These are phyloP conservation scores for Uria lomvia DNA, from an alignment of 2,113 vertebrate genomes.

Conservation along the genomic window DNA sequence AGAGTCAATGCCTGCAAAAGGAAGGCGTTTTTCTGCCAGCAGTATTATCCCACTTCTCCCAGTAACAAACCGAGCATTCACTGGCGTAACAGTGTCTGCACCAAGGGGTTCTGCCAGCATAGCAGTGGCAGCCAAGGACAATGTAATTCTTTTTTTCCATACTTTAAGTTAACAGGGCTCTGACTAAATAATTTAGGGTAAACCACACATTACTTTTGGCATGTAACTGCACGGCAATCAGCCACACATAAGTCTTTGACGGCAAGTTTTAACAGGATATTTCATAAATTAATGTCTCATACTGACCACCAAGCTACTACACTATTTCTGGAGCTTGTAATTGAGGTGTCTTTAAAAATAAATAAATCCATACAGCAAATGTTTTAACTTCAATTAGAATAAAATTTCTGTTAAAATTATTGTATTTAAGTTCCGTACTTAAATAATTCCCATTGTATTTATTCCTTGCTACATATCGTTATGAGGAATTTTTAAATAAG, in stretches of 20 bases:
- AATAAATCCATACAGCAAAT: background rate
- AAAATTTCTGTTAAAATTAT: background rate
- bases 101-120: background rate
- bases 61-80: background rate
- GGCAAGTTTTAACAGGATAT: background rate
- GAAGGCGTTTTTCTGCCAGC: background rate
- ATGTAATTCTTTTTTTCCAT: background rate
- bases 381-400: background rate
- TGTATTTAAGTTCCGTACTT: background rate
- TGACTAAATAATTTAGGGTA: background rate
- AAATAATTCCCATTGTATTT: background rate
- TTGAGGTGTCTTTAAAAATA: background rate
- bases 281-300: background rate
- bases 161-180: background rate
- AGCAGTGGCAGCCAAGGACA: background rate
- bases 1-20: background rate
- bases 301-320: background rate
- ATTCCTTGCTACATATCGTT: background rate
- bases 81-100: background rate
- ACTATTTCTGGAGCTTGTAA: background rate
- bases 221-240: background rate
- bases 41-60: background rate
- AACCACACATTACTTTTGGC: background rate
- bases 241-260: background rate
- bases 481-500: background rate